Evolutionary conservation across 1,140 invertebrate species (phyloP).

Genomic region (Prorops nasuta): DNA sequence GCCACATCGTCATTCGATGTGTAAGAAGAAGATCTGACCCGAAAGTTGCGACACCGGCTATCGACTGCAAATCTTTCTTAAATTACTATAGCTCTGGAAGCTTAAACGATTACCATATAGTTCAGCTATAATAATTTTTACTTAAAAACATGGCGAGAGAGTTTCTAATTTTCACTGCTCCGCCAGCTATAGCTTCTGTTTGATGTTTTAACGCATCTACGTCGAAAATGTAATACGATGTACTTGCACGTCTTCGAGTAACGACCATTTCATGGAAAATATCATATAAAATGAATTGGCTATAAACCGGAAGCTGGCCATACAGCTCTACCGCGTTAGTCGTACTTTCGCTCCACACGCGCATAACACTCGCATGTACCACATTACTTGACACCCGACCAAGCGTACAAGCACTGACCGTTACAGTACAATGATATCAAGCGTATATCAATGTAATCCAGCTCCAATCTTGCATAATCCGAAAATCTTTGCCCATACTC

Average conservation of each 20-base stretch:
- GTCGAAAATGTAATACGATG: too few relatives aligned
- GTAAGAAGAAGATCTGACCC: too few relatives aligned
- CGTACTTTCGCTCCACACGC: conserved; percentile 20
- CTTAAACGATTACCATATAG: too few relatives aligned
- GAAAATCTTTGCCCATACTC: too few relatives aligned
- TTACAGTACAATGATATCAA: conserved; percentile 9
- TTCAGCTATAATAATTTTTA: too few relatives aligned
- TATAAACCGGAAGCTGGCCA: conserved; percentile 25
- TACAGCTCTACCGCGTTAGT: conserved; percentile 19
- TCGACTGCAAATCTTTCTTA: too few relatives aligned
- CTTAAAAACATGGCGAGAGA: too few relatives aligned
- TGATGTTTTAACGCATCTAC: too few relatives aligned
- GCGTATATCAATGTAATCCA: conserved; percentile 29
- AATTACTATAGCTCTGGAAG: too few relatives aligned
- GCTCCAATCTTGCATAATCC: conserved; percentile 25
- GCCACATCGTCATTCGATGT: conserved; percentile 44
- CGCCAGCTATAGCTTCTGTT: too few relatives aligned
- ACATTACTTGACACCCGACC: conserved; percentile 30
- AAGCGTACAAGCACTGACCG: conserved; percentile 12
- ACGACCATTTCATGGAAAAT: conserved; percentile 34
- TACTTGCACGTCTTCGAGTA: conserved; percentile 18
- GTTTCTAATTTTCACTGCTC: too few relatives aligned
- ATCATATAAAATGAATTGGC: conserved; percentile 38
- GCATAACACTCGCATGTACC: conserved; percentile 15
- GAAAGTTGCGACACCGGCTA: too few relatives aligned